phyloP scores from a whole-genome alignment of 2,888 invertebrate species.

The Coenonympha glycerion region DNA sequence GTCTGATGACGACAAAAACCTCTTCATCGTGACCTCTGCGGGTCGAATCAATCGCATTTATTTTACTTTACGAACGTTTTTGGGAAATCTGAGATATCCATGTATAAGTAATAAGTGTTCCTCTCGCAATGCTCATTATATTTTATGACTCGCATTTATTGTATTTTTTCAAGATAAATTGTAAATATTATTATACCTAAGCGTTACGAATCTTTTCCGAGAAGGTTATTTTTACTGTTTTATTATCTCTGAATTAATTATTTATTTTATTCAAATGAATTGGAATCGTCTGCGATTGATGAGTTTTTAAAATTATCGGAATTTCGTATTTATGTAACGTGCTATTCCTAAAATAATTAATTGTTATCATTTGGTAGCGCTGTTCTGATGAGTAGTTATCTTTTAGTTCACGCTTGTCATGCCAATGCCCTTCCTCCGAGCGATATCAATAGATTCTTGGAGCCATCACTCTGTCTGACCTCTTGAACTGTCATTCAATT shows the following conservation, averaged over 20 bases:
- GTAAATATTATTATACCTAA: not conserved
- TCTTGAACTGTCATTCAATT: slow-evolving; percentile 8
- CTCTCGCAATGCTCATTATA: not conserved
- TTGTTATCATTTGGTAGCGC: not conserved
- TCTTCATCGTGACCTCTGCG: slow-evolving; percentile 16
- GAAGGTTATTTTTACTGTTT: not conserved
- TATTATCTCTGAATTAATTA: not conserved
- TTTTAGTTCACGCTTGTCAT: slow-evolving; percentile 21
- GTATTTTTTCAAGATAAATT: not conserved
- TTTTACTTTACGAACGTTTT: too few relatives aligned
- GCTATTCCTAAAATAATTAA: slow-evolving; percentile 5
- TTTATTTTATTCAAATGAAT: not conserved
- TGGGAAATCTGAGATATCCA: slow-evolving; percentile 13
- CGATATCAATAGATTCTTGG: slow-evolving; percentile 11
- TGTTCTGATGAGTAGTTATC: slow-evolving; percentile 23
- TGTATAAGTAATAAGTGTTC: not conserved
- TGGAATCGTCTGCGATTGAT: slow-evolving; percentile 4
- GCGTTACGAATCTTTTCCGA: not conserved
- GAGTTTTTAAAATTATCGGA: slow-evolving; percentile 10
- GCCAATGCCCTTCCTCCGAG: slow-evolving; percentile 29
- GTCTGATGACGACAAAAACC: slow-evolving; percentile 16
- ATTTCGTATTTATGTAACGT: slow-evolving; percentile 18
- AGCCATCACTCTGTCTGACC: slow-evolving; percentile 11
- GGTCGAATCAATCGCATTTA: slow-evolving; percentile 22
- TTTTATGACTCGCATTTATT: slow-evolving; percentile 1